phyloP scores from a whole-genome alignment of 2,888 invertebrate genomes.

The Meghimatium bilineatum region DNA sequence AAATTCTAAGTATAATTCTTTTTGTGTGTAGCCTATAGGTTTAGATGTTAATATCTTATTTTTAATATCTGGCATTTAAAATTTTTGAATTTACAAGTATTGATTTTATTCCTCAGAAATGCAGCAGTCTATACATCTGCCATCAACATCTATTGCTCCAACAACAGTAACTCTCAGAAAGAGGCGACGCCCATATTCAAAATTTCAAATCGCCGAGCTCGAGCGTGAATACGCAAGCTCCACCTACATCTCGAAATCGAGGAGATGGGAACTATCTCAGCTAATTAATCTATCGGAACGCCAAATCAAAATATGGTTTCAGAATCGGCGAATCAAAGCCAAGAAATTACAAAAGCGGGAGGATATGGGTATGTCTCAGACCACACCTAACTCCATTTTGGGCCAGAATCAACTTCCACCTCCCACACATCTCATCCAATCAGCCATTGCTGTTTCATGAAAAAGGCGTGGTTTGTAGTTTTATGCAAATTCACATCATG shows the following conservation, averaged over 20 bases:
- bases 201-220: constrained; percentile 96
- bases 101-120: constrained; percentile 63
- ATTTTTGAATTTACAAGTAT: neutral
- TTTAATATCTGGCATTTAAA: too few relatives aligned
- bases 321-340: constrained; percentile 76
- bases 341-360: constrained; percentile 73
- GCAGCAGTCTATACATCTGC: constrained; percentile 69
- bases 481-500: neutral
- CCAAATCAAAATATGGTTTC: constrained; percentile 77
- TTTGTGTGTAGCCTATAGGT: too few relatives aligned
- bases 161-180: constrained; percentile 80
- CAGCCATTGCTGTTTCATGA: constrained; percentile 34
- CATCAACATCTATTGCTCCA: constrained; percentile 71
- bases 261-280: constrained; percentile 97
- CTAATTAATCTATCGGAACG: constrained; percentile 85
- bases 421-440: constrained; percentile 36
- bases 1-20: too few relatives aligned
- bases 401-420: constrained; percentile 37
- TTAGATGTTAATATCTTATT: too few relatives aligned
- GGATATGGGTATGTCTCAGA: constrained; percentile 54
- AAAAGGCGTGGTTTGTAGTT: constrained; percentile 8
- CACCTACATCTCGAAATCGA: constrained; percentile 98
- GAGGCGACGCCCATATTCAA: constrained; percentile 98
- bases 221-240: constrained; percentile 98
- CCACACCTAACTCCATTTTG: constrained; percentile 22